These are phyloP conservation scores for Microcebus griseorufus DNA, from an alignment of 2,113 vertebrate genomes.

Conservation along the genomic window DNA sequence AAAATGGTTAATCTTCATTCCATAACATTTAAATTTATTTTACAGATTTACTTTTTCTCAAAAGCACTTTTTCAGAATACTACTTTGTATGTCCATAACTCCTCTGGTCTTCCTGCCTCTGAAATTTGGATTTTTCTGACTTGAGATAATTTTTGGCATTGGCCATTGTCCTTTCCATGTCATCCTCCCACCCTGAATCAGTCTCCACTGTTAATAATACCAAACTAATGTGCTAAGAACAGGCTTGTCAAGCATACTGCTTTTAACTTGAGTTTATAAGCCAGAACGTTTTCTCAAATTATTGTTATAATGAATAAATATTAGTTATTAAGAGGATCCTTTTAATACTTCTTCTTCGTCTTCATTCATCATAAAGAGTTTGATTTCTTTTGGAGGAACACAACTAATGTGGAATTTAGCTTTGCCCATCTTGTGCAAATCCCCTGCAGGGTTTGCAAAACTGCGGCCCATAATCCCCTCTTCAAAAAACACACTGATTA, in stretches of 20 bases:
- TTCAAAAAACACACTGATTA: slow-evolving; percentile 82
- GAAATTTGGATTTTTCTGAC: slow-evolving; percentile 31
- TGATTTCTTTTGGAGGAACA: slow-evolving; percentile 53
- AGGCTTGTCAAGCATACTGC: neutral
- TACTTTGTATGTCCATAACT: neutral
- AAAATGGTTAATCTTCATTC: neutral
- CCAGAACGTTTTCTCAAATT: slow-evolving; percentile 54
- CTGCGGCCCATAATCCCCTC: slow-evolving; percentile 70
- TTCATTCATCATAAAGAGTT: slow-evolving; percentile 52
- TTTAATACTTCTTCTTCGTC: slow-evolving; percentile 67
- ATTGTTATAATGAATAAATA: slow-evolving; percentile 70
- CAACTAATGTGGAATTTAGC: slow-evolving; percentile 59
- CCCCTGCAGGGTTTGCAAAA: slow-evolving; percentile 79
- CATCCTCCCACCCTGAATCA: rapidly evolving
- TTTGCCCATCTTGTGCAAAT: slow-evolving; percentile 75
- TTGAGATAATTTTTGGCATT: neutral
- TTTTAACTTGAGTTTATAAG: slow-evolving; percentile 55
- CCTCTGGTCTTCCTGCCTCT: neutral
- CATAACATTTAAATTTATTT: neutral
- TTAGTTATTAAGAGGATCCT: slow-evolving; percentile 66
- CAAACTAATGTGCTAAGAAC: slow-evolving; percentile 37
- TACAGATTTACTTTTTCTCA: neutral
- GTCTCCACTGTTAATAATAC: neutral
- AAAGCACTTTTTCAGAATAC: neutral
- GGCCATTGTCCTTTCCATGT: neutral